Conservation (phyloP, 2,888 invertebrate species). For the Eristalinus aeneus region DNA sequence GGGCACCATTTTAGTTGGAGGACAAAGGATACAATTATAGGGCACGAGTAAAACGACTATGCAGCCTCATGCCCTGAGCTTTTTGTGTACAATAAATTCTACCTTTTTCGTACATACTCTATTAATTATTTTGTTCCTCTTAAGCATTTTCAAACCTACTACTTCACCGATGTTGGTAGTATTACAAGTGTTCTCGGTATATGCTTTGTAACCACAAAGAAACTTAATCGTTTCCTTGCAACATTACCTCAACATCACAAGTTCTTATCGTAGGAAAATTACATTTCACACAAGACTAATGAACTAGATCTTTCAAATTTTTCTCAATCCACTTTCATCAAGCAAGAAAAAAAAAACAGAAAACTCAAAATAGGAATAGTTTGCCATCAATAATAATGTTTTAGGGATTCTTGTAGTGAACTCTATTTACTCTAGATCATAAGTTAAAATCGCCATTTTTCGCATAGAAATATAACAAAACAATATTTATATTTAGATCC, state of each 20-base stretch:
- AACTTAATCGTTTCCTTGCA: background rate
- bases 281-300: background rate
- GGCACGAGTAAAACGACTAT: no score
- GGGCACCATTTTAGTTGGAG: no score
- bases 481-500: slow-evolving; percentile 25
- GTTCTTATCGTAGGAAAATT: background rate
- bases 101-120: no score
- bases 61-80: no score
- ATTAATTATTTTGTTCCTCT: no score
- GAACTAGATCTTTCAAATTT: background rate
- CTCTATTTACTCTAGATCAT: slow-evolving; percentile 48
- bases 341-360: background rate
- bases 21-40: no score
- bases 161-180: no score
- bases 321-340: background rate
- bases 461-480: slow-evolving; percentile 27
- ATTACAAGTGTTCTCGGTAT: no score
- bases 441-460: slow-evolving; percentile 53
- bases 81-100: no score
- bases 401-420: slow-evolving; percentile 47
- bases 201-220: no score
- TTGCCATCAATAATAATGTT: slow-evolving; percentile 23
- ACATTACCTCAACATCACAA: background rate
- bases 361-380: background rate
- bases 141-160: no score